Evolutionary conservation across 2,113 vertebrate genomes (phyloP).

Genomic region (Tursiops truncatus): DNA sequence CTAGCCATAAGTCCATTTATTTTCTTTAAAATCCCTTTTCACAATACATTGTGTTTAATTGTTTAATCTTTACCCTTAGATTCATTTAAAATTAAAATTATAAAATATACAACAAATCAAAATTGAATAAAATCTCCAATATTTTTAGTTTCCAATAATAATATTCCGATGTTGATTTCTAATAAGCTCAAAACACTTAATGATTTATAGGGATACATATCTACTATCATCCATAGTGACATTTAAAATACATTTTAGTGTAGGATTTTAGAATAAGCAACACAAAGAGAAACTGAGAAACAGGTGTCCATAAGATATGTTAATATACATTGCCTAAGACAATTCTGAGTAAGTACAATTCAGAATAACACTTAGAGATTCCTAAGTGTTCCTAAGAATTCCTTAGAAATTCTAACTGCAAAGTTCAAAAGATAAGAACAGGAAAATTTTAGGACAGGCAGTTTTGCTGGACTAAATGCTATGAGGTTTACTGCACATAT

Average conservation of each 20-base stretch:
- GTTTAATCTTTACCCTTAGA: background rate
- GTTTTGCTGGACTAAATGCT: background rate
- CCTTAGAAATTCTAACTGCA: background rate
- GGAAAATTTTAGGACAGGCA: background rate
- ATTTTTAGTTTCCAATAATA: background rate
- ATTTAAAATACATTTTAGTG: background rate
- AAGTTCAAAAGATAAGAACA: background rate
- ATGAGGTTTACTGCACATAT: background rate
- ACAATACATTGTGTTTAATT: background rate
- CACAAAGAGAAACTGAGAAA: background rate
- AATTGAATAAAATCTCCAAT: background rate
- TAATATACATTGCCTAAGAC: background rate
- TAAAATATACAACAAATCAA: background rate
- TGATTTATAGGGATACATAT: background rate
- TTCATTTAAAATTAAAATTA: background rate
- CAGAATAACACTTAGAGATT: background rate
- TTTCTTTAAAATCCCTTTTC: background rate
- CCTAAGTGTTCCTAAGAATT: background rate
- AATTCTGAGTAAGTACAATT: constrained; percentile 4
- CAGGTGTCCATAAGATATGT: background rate
- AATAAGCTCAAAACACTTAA: background rate
- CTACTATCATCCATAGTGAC: background rate
- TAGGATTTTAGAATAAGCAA: background rate
- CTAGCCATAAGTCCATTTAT: background rate
- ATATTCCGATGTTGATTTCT: background rate